Conservation (phyloP, 2,797 vertebrate genomes). For the Dallia pectoralis region DNA sequence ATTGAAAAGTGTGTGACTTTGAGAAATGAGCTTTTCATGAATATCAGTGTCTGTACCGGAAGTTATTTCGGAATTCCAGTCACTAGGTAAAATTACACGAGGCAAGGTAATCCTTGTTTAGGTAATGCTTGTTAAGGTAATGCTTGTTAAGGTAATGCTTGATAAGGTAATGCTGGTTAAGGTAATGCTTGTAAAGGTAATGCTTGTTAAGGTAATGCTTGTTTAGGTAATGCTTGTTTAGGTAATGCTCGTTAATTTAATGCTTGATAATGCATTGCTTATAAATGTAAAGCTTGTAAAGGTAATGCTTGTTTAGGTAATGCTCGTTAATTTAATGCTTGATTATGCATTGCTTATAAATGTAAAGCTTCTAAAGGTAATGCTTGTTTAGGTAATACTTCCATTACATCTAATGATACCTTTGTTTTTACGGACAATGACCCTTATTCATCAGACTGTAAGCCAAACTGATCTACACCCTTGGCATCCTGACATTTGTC, state of each 20-base stretch:
- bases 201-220: background rate
- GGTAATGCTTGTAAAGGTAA: background rate
- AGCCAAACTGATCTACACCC: conserved; percentile 9
- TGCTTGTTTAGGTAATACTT: background rate
- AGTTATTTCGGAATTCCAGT: conserved; percentile 21
- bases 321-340: no score
- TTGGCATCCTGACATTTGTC: conserved; percentile 9
- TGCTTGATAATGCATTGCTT: background rate
- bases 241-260: no score
- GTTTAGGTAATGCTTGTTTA: no score
- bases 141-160: no score
- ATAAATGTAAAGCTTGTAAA: background rate
- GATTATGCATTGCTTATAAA: no score
- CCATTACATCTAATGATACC: background rate
- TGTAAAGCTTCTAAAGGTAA: background rate
- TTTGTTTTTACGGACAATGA: background rate
- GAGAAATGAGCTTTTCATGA: conserved; percentile 5
- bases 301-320: no score
- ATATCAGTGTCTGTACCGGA: conserved; percentile 12
- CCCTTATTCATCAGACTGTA: background rate
- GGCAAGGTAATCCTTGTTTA: background rate
- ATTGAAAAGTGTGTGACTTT: conserved; percentile 15
- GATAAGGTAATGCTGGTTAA: no score
- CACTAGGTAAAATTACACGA: conserved; percentile 35
- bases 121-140: no score